These are phyloP conservation scores for Caenorhabditis wallacei DNA, from an alignment of 2,888 invertebrate species.

Conservation along the genomic window DNA sequence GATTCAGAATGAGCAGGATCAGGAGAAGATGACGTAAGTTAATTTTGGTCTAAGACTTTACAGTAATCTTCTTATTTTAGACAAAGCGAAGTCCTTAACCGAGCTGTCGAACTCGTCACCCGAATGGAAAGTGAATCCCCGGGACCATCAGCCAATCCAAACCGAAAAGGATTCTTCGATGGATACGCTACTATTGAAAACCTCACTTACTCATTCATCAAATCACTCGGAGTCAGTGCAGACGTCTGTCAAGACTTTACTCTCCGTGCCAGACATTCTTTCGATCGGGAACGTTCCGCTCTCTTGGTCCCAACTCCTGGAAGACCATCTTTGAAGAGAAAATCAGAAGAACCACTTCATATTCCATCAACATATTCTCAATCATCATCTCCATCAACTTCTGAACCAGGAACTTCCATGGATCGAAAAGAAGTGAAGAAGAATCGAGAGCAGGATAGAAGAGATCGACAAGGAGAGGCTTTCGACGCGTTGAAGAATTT, in stretches of 20 bases:
- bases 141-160: conserved; percentile 52
- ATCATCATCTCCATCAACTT: conserved; percentile 28
- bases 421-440: conserved; percentile 61
- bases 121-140: conserved; percentile 60
- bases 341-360: conserved; percentile 11
- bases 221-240: conserved; percentile 39
- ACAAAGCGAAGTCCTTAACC: conserved; percentile 52
- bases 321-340: conserved; percentile 8
- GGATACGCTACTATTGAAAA: conserved; percentile 47
- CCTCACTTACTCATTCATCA: conserved; percentile 43
- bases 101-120: conserved; percentile 58
- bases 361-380: conserved; percentile 3
- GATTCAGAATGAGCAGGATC: conserved; percentile 32
- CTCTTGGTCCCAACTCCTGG: conserved; percentile 15
- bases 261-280: conserved; percentile 26
- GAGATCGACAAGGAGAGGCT: conserved; percentile 62
- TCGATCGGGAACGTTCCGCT: conserved; percentile 35
- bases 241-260: conserved; percentile 51
- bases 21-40: conserved; percentile 55
- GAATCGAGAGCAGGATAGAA: conserved; percentile 63
- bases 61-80: conserved; percentile 31
- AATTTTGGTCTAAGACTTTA: not conserved
- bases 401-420: conserved; percentile 26
- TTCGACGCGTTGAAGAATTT: conserved; percentile 56
- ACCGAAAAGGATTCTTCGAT: conserved; percentile 62